Conservation (phyloP, 2,113 vertebrate species). For the Oxyruncus cristatus region DNA sequence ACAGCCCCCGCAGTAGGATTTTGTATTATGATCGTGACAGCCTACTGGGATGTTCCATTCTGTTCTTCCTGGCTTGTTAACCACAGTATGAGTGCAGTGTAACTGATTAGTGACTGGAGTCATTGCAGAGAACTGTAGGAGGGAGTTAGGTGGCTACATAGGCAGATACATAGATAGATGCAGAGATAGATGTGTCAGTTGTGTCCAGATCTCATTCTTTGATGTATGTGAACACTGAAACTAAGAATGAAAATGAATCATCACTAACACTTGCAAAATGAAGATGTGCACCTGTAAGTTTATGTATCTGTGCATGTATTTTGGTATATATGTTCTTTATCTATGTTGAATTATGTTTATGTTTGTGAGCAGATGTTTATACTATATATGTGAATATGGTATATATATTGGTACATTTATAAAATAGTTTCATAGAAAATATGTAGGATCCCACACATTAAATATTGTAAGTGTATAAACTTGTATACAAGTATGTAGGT, state of each 20-base stretch:
- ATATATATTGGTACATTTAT: not conserved
- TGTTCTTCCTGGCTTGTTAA: not conserved
- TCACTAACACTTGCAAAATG: no score
- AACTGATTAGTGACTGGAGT: no score
- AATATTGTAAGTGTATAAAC: not conserved
- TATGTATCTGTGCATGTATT: not conserved
- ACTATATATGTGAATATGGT: not conserved
- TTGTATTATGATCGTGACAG: not conserved
- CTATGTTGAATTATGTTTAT: not conserved
- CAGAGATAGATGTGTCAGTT: not conserved
- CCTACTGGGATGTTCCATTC: not conserved
- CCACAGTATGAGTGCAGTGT: not conserved
- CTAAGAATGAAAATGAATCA: no score
- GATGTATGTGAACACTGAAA: not conserved
- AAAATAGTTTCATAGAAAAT: not conserved
- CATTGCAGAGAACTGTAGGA: not conserved
- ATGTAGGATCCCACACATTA: not conserved
- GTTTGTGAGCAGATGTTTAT: not conserved
- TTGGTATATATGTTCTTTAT: not conserved
- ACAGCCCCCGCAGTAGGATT: no score
- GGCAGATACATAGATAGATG: not conserved
- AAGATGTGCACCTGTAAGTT: not conserved
- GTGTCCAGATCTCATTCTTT: not conserved
- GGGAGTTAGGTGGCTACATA: not conserved
- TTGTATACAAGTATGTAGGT: not conserved